These are phyloP conservation scores for Mythimna pallens DNA, from an alignment of 2,888 invertebrate species.

Conservation along the genomic window DNA sequence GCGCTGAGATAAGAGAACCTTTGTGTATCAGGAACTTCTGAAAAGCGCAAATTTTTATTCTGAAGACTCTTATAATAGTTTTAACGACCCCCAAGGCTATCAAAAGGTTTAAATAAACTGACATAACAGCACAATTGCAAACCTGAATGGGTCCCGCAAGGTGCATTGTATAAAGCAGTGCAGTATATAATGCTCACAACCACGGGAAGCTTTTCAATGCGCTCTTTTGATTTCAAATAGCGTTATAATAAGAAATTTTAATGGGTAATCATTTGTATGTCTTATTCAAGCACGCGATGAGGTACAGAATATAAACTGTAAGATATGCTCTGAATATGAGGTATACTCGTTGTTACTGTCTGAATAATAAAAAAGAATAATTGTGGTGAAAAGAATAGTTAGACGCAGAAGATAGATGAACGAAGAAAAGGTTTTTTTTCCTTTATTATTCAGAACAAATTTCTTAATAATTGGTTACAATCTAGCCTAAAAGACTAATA, in stretches of 20 bases:
- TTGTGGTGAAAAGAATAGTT: neutral
- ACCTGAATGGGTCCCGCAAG: constrained; percentile 77
- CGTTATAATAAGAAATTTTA: constrained; percentile 32
- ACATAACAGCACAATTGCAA: constrained; percentile 72
- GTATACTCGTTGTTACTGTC: too few relatives aligned
- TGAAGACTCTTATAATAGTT: constrained; percentile 31
- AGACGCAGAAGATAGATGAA: too few relatives aligned
- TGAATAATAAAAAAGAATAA: neutral
- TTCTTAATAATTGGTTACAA: too few relatives aligned
- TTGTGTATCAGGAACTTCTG: neutral
- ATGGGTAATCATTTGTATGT: constrained; percentile 24
- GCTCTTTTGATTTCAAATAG: constrained; percentile 46
- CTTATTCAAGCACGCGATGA: neutral
- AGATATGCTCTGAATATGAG: neutral
- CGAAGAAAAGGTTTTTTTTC: neutral
- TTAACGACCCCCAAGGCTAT: constrained; percentile 32
- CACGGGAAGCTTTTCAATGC: constrained; percentile 62
- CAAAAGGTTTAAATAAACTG: constrained; percentile 71
- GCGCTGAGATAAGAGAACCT: neutral
- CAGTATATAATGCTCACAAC: constrained; percentile 73
- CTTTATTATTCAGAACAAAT: too few relatives aligned
- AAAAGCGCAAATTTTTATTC: constrained; percentile 32
- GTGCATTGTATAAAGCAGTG: constrained; percentile 73
- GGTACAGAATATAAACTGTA: neutral
- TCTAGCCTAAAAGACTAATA: too few relatives aligned